Evolutionary conservation across 2,113 vertebrate genomes (phyloP).

Genomic region (Sitta europaea): DNA sequence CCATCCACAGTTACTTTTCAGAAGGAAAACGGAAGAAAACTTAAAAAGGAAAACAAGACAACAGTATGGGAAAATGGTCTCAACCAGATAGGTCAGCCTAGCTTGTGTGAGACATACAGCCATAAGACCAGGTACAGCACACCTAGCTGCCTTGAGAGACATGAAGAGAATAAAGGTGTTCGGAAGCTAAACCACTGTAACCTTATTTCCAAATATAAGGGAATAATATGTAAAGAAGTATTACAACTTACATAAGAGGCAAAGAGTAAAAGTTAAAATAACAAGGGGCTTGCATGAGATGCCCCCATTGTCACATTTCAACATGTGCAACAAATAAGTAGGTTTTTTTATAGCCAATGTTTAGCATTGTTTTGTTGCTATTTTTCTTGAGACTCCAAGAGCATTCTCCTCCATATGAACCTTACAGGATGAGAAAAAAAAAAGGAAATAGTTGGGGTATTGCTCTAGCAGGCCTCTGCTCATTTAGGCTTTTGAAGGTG

Average conservation of each 20-base stretch:
- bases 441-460: neutral
- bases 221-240: neutral
- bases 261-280: neutral
- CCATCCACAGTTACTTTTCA: neutral
- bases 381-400: neutral
- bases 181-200: neutral
- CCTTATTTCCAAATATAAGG: neutral
- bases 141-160: neutral
- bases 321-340: neutral
- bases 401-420: neutral
- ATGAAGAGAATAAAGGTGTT: neutral
- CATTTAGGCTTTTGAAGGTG: neutral
- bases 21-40: neutral
- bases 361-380: neutral
- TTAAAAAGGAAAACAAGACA: neutral
- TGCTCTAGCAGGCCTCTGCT: neutral
- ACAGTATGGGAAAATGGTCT: neutral
- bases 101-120: fast-evolving
- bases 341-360: neutral
- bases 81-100: neutral
- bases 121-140: neutral
- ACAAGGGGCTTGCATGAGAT: neutral
- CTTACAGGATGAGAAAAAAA: neutral
- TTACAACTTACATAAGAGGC: neutral
- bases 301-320: neutral